A percentile compares a stretch with the other conserved stretches of the same genome.
Evolutionary conservation across 1,140 invertebrate genomes (phyloP).

Genomic region (Druon quercuslanigerum): DNA sequence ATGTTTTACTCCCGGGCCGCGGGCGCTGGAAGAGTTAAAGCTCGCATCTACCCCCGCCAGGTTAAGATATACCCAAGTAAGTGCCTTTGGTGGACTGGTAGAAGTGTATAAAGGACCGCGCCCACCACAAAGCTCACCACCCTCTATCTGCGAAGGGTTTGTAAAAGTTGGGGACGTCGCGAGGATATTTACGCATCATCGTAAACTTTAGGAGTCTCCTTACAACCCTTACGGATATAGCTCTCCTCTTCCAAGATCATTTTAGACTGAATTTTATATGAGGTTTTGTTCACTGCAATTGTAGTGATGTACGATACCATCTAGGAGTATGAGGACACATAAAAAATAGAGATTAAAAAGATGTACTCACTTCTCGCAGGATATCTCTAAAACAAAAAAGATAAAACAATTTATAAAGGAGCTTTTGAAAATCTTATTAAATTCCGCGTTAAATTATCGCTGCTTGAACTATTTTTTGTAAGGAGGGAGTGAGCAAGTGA

Average conservation of each 20-base stretch:
- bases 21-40: slow-evolving; percentile 58
- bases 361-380: too few species aligned
- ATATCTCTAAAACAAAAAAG: too few species aligned
- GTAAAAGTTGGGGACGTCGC: slow-evolving; percentile 56
- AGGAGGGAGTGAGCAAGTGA: too few species aligned
- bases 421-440: too few species aligned
- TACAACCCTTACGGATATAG: slow-evolving; percentile 43
- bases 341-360: too few species aligned
- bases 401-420: too few species aligned
- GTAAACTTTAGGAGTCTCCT: slow-evolving; percentile 52
- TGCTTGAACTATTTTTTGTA: too few species aligned
- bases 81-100: slow-evolving; percentile 55
- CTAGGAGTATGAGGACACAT: too few species aligned
- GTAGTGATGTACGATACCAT: too few species aligned
- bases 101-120: slow-evolving; percentile 68
- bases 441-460: too few species aligned
- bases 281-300: too few species aligned
- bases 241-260: neutral
- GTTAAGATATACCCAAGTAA: slow-evolving; percentile 61
- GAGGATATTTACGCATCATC: slow-evolving; percentile 56
- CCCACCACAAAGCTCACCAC: slow-evolving; percentile 61
- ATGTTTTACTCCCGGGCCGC: slow-evolving; percentile 64
- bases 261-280: neutral
- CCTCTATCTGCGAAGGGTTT: slow-evolving; percentile 49
- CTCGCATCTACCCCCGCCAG: slow-evolving; percentile 50